Percentiles rank a stretch among this genome's conserved stretches.
These are phyloP conservation scores for Hypsopygia costalis DNA, from an alignment of 2,888 invertebrate species.

Conservation along the genomic window DNA sequence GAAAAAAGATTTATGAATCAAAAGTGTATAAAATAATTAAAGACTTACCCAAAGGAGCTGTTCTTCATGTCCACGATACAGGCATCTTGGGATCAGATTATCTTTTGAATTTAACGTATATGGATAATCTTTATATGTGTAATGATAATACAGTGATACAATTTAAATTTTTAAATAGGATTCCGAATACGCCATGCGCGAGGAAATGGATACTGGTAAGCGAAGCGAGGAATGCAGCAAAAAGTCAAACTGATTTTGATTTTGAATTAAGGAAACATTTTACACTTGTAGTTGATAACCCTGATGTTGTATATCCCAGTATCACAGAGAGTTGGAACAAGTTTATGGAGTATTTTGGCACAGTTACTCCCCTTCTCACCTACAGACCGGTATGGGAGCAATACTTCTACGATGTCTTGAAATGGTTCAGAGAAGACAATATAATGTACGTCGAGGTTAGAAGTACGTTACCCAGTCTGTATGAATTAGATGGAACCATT, in stretches of 20 bases:
- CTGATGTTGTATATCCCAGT: constrained; percentile 61
- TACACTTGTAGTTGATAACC: constrained; percentile 76
- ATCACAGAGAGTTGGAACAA: constrained; percentile 81
- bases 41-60: constrained; percentile 87
- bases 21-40: constrained; percentile 84
- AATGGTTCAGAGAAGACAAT: constrained; percentile 83
- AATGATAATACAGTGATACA: constrained; percentile 28
- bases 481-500: constrained; percentile 83
- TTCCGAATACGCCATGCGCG: constrained; percentile 34
- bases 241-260: constrained; percentile 71
- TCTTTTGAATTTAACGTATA: constrained; percentile 82
- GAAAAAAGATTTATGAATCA: constrained; percentile 79
- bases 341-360: constrained; percentile 78
- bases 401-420: constrained; percentile 83
- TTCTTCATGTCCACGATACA: constrained; percentile 85
- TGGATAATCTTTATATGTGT: constrained; percentile 81
- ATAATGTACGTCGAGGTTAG: constrained; percentile 86
- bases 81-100: constrained; percentile 83
- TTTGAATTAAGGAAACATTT: constrained; percentile 71
- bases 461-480: constrained; percentile 81
- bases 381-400: constrained; percentile 84
- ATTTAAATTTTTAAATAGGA: constrained; percentile 45
- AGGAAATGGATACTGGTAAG: constrained; percentile 69
- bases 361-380: constrained; percentile 75
- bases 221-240: constrained; percentile 53